A percentile compares a stretch with the other conserved stretches of the same genome.
Conservation (phyloP, 2,888 invertebrate genomes). For the Lottia gigantea region DNA sequence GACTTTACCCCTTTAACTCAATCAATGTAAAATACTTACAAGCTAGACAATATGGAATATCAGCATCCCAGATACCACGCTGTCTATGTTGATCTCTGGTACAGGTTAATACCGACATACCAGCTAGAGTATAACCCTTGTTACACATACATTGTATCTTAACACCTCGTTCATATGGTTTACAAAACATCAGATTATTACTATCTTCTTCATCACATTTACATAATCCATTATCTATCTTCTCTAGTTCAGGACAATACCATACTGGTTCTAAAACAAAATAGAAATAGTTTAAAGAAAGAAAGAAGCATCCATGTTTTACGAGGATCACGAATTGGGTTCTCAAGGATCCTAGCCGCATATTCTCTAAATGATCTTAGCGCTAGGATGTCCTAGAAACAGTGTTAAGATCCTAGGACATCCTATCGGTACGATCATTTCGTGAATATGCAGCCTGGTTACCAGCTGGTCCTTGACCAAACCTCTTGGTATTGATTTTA, state of each 20-base stretch:
- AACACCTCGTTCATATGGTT: slow-evolving; percentile 46
- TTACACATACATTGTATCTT: slow-evolving; percentile 52
- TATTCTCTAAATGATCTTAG: too few relatives aligned
- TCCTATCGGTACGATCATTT: too few relatives aligned
- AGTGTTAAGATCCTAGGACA: too few relatives aligned
- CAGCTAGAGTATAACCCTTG: slow-evolving; percentile 44
- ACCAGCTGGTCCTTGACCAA: too few relatives aligned
- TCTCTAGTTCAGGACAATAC: slow-evolving; percentile 41
- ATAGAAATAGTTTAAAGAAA: slow-evolving; percentile 1
- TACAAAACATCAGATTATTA: slow-evolving; percentile 41
- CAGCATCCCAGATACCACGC: slow-evolving; percentile 34
- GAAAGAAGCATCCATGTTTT: too few relatives aligned
- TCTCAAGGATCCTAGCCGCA: too few relatives aligned
- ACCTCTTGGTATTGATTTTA: too few relatives aligned
- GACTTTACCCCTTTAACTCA: too few relatives aligned
- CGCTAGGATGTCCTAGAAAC: too few relatives aligned
- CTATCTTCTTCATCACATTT: slow-evolving; percentile 38
- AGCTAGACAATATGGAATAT: slow-evolving; percentile 46
- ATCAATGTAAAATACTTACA: slow-evolving; percentile 31
- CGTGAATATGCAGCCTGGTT: too few relatives aligned
- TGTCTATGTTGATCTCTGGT: slow-evolving; percentile 10
- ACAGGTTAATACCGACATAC: slow-evolving; percentile 45
- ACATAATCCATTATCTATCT: slow-evolving; percentile 49
- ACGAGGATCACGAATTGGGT: too few relatives aligned
- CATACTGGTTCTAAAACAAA: slow-evolving; percentile 35